A percentile compares a stretch with the other conserved stretches of the same genome.
These are phyloP conservation scores for Antedon mediterranea DNA, from an alignment of 53 echinoderm and acorn worm species.

Conservation along the genomic window DNA sequence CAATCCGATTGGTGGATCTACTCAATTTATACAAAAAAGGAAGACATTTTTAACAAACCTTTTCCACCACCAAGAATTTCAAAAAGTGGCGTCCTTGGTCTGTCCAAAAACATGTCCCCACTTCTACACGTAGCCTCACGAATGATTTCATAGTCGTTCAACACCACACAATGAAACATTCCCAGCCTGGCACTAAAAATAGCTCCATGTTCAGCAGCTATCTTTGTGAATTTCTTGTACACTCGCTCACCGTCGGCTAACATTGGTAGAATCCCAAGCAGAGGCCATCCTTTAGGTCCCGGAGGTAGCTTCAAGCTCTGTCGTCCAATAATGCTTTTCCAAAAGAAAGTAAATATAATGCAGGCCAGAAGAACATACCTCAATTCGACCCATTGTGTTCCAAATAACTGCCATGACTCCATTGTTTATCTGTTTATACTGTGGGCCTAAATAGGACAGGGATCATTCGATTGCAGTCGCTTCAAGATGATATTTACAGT, in stretches of 20 bases:
- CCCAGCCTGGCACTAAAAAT: conserved; percentile 43
- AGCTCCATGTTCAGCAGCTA: conserved; percentile 41
- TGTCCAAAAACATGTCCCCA: conserved; percentile 36
- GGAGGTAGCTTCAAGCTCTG: conserved; percentile 20
- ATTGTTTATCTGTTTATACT: too few relatives aligned
- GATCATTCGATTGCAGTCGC: too few relatives aligned
- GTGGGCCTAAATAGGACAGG: too few relatives aligned
- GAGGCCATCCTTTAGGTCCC: conserved; percentile 55
- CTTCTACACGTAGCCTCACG: conserved; percentile 41
- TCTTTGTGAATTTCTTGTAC: conserved; percentile 21
- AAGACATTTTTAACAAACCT: background rate
- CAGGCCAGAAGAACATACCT: background rate
- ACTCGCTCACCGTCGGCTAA: conserved; percentile 22
- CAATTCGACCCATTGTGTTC: background rate
- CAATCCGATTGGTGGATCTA: too few relatives aligned
- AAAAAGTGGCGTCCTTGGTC: conserved; percentile 41
- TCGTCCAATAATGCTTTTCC: background rate
- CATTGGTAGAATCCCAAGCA: conserved; percentile 51
- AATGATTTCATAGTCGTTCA: conserved; percentile 45
- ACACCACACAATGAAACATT: conserved; percentile 25
- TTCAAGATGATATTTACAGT: too few relatives aligned
- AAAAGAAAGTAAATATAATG: background rate
- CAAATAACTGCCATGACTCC: background rate
- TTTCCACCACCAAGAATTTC: background rate
- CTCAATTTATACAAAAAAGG: too few relatives aligned